Evolutionary conservation across 2,113 vertebrate species (phyloP), one percentile per base, ranked within the genome.

Genomic region (Heterotis niloticus): DNA sequence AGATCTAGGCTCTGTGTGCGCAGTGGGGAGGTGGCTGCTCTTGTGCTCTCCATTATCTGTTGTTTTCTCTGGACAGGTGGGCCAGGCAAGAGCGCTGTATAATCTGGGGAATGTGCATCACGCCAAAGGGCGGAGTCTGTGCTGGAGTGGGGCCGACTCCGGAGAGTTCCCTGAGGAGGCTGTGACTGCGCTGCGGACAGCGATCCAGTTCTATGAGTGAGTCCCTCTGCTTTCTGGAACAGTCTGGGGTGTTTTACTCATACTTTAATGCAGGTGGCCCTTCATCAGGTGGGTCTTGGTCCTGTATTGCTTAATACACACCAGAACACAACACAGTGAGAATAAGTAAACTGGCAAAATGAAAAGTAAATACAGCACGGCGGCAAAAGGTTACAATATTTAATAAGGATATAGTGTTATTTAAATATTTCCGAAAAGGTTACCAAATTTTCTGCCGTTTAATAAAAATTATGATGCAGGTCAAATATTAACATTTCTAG

Each of bases 51-150:
- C 34, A 62, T 17, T 20, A 86, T 75, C 68, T 88, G 86, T 87
- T 85, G 78, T 52, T 84, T 76, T 24, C 13, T 52, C 10, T 24
- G 75, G 82, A 83, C 88, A 99, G 98, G 96, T 96, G 85, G 96
- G 98, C 85, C 96, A 99, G 91, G 97, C 97, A 75, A 94, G 96
- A 82, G 97, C 98, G 1, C 94, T 98, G 59, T 99, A 99, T 91
- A 99, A 98, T 90, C 95, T 98, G 81, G 98, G 98, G 85, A 99
- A 98, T 44, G 95, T 98, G 0, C 97, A 96, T 92, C 97, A 99
- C 34, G 95, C 97, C 81, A 97, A 98, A 86, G 97, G 96, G 72
- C 98, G 98, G 87, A 95, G 93, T 80, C 94, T 96, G 81, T 95
- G 94, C 81, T 98, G 90, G 90, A 93, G 86, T 75, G 95, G 94